These are phyloP conservation scores for Etheostoma nigrum DNA, from an alignment of 2,797 vertebrate species.

Conservation along the genomic window DNA sequence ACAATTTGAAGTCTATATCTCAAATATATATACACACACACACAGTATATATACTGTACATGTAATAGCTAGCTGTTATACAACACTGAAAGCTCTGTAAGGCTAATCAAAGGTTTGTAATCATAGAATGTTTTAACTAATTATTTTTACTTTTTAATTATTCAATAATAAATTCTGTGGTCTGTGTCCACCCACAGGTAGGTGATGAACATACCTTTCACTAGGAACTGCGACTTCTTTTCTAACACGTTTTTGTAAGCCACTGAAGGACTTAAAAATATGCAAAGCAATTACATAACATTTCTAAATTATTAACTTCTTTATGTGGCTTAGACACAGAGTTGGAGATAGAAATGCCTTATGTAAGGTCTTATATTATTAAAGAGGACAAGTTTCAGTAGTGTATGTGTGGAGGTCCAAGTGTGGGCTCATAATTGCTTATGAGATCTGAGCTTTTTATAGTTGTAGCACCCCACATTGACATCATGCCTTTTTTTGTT, in stretches of 20 bases:
- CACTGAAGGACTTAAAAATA: constrained; percentile 80
- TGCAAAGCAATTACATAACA: constrained; percentile 85
- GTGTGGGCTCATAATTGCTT: constrained; percentile 85
- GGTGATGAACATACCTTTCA: constrained; percentile 47
- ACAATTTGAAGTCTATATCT: background rate
- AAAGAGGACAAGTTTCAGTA: constrained; percentile 83
- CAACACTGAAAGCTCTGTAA: background rate
- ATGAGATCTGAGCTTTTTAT: constrained; percentile 83
- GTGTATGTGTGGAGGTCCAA: constrained; percentile 77
- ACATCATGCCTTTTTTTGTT: constrained; percentile 74
- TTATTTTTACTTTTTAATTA: constrained; percentile 14
- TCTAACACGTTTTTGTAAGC: constrained; percentile 63
- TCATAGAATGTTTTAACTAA: background rate
- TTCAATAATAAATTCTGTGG: constrained; percentile 20
- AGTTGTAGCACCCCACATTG: constrained; percentile 76
- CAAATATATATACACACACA: background rate
- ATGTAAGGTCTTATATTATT: constrained; percentile 86
- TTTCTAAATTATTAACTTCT: constrained; percentile 85
- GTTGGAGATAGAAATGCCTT: constrained; percentile 83
- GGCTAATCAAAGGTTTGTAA: background rate
- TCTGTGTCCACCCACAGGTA: constrained; percentile 20
- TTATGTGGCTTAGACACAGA: constrained; percentile 84
- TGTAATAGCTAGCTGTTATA: constrained; percentile 1
- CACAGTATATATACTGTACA: too few species aligned
- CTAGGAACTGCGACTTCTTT: constrained; percentile 40